Evolutionary conservation across 2,113 vertebrate species (phyloP).

Genomic region (Forbesichthys papilliferus): DNA sequence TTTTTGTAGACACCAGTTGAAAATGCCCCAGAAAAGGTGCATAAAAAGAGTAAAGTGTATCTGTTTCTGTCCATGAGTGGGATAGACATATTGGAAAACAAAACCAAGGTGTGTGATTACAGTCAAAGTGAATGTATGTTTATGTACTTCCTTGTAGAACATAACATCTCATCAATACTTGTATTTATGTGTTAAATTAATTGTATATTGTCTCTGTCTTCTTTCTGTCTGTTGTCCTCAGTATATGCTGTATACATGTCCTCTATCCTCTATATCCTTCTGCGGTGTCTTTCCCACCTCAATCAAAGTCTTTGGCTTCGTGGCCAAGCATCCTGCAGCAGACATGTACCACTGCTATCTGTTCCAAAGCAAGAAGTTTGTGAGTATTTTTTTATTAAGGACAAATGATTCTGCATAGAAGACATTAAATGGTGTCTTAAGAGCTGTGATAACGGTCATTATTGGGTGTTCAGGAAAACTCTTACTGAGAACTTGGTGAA

Average conservation of each 20-base stretch:
- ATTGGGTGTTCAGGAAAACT: too few relatives aligned
- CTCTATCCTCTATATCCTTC: conserved; percentile 72
- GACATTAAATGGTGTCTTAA: too few relatives aligned
- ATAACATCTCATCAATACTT: neutral
- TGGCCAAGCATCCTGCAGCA: conserved; percentile 67
- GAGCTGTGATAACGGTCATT: too few relatives aligned
- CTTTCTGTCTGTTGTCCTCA: conserved; percentile 32
- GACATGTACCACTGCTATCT: conserved; percentile 75
- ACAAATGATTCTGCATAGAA: neutral
- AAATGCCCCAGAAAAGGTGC: conserved; percentile 48
- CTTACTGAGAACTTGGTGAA: too few relatives aligned
- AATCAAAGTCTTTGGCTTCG: conserved; percentile 73
- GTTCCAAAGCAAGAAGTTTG: conserved; percentile 74
- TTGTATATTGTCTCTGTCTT: conserved; percentile 29
- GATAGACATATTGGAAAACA: conserved; percentile 75
- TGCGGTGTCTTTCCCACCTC: conserved; percentile 68
- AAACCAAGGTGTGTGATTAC: conserved; percentile 70
- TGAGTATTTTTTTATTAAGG: conserved; percentile 53
- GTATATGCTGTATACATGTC: conserved; percentile 72
- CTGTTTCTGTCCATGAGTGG: conserved; percentile 67
- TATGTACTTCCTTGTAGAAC: neutral
- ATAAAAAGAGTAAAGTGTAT: conserved; percentile 69
- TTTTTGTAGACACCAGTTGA: conserved; percentile 48
- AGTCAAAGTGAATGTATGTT: too few relatives aligned
- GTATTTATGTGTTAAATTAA: neutral